phyloP scores from a whole-genome alignment of 2,888 invertebrate species.

The Cinara cedri region DNA sequence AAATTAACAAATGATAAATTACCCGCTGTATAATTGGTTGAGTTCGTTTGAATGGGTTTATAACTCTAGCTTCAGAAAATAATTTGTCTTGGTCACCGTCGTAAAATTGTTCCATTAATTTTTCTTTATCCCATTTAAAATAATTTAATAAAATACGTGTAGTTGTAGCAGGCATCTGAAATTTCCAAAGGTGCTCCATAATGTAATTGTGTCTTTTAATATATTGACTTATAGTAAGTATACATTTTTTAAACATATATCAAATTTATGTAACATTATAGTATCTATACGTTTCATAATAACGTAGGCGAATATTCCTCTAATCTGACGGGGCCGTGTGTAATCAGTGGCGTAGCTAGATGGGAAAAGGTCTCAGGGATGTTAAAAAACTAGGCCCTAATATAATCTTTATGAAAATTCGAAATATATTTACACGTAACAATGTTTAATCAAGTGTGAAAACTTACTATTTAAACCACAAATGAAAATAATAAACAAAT shows the following conservation, averaged over 20 bases:
- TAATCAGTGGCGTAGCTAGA: no score
- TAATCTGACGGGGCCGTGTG: constrained; percentile 23
- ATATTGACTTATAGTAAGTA: no score
- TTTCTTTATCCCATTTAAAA: constrained; percentile 99
- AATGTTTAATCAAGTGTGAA: no score
- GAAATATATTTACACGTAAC: no score
- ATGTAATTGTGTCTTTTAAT: not conserved
- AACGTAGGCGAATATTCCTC: not conserved
- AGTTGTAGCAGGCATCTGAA: constrained; percentile 83
- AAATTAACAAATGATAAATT: constrained; percentile 59
- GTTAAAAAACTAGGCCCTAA: no score
- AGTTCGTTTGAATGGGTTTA: constrained; percentile 79
- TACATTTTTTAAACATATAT: not conserved
- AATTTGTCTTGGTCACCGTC: constrained; percentile 94
- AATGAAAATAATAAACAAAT: no score
- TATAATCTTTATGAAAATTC: no score
- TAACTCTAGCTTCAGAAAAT: constrained; percentile 91
- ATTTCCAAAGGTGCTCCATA: constrained; percentile 53
- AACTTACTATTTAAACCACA: no score
- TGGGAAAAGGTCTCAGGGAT: no score
- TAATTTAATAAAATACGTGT: constrained; percentile 95
- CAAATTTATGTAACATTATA: not conserved
- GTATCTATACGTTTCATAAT: not conserved
- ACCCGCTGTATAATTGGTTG: constrained; percentile 73
- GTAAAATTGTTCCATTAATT: constrained; percentile 95